Evolutionary conservation across 2,797 vertebrate genomes (phyloP).

Genomic region (Aselliscus stoliczkanus): DNA sequence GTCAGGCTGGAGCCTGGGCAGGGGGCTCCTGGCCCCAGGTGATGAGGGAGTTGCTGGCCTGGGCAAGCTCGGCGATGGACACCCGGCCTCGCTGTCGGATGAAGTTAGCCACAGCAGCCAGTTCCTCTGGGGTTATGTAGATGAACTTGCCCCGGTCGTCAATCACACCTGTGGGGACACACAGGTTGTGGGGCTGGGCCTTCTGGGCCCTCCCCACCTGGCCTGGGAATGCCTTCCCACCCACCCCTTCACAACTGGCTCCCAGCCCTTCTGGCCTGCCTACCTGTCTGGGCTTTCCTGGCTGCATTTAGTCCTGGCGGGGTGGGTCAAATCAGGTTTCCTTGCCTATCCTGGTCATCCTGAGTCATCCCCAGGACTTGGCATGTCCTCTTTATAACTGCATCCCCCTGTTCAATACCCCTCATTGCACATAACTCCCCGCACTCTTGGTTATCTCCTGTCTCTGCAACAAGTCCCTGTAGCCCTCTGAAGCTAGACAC

Average conservation of each 20-base stretch:
- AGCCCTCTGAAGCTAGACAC: background rate
- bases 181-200: background rate
- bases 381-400: background rate
- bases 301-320: background rate
- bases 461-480: background rate
- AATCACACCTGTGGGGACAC: conserved; percentile 88
- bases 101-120: conserved; percentile 91
- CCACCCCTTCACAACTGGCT: background rate
- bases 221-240: background rate
- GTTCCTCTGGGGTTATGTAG: conserved; percentile 93
- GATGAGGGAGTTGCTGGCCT: conserved; percentile 94
- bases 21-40: conserved; percentile 85
- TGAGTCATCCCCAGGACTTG: background rate
- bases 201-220: background rate
- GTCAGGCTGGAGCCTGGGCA: conserved; percentile 53
- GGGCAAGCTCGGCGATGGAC: conserved; percentile 93
- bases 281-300: background rate
- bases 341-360: background rate
- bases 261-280: background rate
- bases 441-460: fast-evolving
- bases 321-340: background rate
- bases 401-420: background rate
- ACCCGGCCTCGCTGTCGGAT: conserved; percentile 92
- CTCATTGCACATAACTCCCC: background rate
- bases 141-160: conserved; percentile 99